A percentile compares a stretch with the other conserved stretches of the same genome.
Conservation (phyloP, 2,113 vertebrate genomes). For the Delphinapterus leucas region DNA sequence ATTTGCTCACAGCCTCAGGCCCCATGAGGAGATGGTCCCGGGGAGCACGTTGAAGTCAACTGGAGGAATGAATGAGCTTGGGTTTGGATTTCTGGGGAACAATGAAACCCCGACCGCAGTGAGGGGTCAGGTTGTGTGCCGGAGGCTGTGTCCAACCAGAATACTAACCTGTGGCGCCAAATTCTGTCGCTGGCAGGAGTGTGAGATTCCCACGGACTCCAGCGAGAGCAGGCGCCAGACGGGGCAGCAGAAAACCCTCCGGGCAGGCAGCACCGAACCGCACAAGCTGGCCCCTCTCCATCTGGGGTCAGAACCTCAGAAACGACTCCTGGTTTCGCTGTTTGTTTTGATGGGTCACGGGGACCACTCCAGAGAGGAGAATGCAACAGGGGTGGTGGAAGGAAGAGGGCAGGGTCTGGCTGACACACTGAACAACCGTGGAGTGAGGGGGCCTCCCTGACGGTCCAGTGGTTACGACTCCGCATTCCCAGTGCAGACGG, state of each 20-base stretch:
- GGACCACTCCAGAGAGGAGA: neutral
- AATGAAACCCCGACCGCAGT: rapidly evolving
- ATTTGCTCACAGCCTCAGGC: neutral
- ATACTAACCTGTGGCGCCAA: rapidly evolving
- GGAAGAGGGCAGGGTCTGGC: no score
- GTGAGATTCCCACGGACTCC: neutral
- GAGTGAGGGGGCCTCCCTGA: no score
- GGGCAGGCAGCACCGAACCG: neutral
- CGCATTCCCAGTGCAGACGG: no score
- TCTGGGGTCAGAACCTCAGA: neutral
- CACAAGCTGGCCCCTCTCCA: neutral
- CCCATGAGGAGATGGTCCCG: no score
- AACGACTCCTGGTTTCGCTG: neutral
- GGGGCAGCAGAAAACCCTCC: neutral
- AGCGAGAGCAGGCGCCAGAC: neutral
- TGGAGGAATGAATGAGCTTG: neutral
- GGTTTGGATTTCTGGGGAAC: neutral
- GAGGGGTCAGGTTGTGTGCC: no score
- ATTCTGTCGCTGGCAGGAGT: no score
- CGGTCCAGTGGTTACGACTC: no score
- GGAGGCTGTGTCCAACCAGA: neutral
- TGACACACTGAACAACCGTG: neutral
- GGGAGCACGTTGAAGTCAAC: neutral
- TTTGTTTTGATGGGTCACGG: neutral
- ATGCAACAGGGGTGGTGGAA: neutral